A percentile compares a stretch with the other conserved stretches of the same genome.
These are phyloP conservation scores for Stegodyphus mimosarum DNA, from an alignment of 1,140 invertebrate genomes.

Conservation along the genomic window DNA sequence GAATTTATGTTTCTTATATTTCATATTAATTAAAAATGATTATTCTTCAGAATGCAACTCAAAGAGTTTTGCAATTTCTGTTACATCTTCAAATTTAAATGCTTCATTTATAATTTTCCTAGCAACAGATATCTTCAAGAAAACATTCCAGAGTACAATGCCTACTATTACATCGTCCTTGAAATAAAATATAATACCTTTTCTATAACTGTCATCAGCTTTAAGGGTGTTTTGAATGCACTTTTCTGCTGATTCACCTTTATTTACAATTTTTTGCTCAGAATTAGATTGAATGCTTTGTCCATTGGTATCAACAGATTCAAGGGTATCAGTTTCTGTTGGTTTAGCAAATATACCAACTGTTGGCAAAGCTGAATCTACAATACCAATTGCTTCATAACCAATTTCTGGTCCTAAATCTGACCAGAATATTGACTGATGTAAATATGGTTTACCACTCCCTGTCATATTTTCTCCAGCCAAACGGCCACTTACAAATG, in stretches of 20 bases:
- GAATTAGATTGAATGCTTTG: constrained; percentile 57
- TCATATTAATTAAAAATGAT: not conserved
- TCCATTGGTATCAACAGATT: constrained; percentile 70
- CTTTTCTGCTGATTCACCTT: constrained; percentile 68
- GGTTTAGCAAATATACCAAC: constrained; percentile 86
- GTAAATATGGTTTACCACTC: constrained; percentile 82
- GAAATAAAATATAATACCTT: constrained; percentile 92
- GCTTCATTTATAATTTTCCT: constrained; percentile 83
- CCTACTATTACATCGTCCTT: constrained; percentile 87
- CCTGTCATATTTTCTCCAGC: constrained; percentile 98
- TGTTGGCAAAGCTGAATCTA: constrained; percentile 89
- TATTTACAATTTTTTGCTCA: constrained; percentile 66
- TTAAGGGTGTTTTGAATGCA: constrained; percentile 62
- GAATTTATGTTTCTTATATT: no score
- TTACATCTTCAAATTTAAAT: constrained; percentile 85
- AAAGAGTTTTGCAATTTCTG: constrained; percentile 94
- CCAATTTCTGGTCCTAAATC: constrained; percentile 91
- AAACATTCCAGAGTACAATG: constrained; percentile 94
- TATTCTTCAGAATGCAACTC: constrained; percentile 57
- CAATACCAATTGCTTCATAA: constrained; percentile 92
- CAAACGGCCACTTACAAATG: constrained; percentile 88
- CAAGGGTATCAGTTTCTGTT: constrained; percentile 68
- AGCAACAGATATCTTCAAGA: constrained; percentile 89
- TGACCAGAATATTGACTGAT: constrained; percentile 95
- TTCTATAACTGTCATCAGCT: constrained; percentile 76